Percentiles rank a stretch among this genome's conserved stretches.
phyloP scores from a whole-genome alignment of 2,113 vertebrate genomes.

The Silurus glanis region DNA sequence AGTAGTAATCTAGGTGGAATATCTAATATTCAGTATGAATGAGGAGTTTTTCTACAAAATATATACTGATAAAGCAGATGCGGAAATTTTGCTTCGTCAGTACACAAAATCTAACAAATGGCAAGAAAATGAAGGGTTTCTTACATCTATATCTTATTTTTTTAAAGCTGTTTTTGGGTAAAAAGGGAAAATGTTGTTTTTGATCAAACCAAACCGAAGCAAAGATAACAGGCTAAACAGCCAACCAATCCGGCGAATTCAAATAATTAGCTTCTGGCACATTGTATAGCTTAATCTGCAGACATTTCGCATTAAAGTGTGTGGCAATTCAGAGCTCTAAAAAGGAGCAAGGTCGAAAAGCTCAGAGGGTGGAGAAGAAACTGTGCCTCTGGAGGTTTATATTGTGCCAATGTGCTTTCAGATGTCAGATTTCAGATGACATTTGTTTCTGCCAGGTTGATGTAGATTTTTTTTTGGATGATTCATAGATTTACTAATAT shows the following conservation, averaged over 20 bases:
- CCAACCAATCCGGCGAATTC: neutral
- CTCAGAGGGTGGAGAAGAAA: neutral
- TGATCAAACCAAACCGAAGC: neutral
- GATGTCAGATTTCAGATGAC: neutral
- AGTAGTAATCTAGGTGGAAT: constrained; percentile 32
- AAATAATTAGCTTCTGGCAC: neutral
- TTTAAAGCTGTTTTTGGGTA: neutral
- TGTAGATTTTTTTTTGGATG: no score
- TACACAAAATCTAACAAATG: constrained; percentile 9
- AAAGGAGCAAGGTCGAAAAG: neutral
- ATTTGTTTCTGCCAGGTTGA: no score
- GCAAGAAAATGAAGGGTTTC: neutral
- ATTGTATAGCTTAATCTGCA: neutral
- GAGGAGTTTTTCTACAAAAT: constrained; percentile 8
- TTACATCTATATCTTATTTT: neutral
- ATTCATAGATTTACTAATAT: no score
- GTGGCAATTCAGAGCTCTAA: neutral
- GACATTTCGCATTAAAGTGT: neutral
- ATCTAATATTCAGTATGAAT: constrained; percentile 8
- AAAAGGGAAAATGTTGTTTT: no score
- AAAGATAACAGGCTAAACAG: neutral
- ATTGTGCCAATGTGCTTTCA: neutral
- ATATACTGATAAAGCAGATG: constrained; percentile 24
- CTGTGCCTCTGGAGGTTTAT: neutral
- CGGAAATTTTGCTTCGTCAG: constrained; percentile 34